Base-by-base conservation (phyloP, 1,140 invertebrate genomes). In the Heliconius himera region DNA sequence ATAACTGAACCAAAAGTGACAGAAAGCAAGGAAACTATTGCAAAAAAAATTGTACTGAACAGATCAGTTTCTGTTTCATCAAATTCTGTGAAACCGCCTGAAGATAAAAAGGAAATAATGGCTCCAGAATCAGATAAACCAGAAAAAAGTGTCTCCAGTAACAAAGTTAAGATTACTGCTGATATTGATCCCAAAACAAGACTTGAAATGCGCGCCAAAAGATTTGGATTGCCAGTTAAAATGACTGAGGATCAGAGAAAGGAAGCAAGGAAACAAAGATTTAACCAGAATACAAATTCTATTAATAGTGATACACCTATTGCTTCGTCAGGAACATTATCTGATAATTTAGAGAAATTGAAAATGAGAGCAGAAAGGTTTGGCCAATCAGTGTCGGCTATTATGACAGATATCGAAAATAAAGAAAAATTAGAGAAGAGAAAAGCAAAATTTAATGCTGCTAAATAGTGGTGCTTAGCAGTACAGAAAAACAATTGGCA, bases 301-400 rank as follows among this genome's bases (percentile, higher is more conserved):
- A 76, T 84, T 83, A 74, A 83, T 81, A 80, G 84, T 26, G 84
- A 86, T 72, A 91, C 93, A 3, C 89, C 90, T 84, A 90, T 94
- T 77, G 89, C 94, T 90, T 83, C 88, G 76, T 83, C 88, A 75
- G 94, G 95, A 29, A 92, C 94, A 54, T 95, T 96, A 70, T 82
- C 85, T 54, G 89, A 90, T 74, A 92, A 93, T 80, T 29, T 94
- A 18, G 97, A 97, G 66, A 95, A 96, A 38, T 87, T 98, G 3
- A 97, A 97, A 85, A 96, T 97, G 84, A 95, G 97, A 77, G 96
- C 96, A 38, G 96, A 97, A 93, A 95, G 97, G 82, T 98, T 98
- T 95, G 97, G 97, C 5, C 94, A 95, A 22, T 96, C 96, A 16
- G 96, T 97, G n/a, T 97, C 97, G 2, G 96, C 95, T 66, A 94